These are phyloP conservation scores for Epirrita christyi DNA, from an alignment of 2,888 invertebrate species.

Conservation along the genomic window DNA sequence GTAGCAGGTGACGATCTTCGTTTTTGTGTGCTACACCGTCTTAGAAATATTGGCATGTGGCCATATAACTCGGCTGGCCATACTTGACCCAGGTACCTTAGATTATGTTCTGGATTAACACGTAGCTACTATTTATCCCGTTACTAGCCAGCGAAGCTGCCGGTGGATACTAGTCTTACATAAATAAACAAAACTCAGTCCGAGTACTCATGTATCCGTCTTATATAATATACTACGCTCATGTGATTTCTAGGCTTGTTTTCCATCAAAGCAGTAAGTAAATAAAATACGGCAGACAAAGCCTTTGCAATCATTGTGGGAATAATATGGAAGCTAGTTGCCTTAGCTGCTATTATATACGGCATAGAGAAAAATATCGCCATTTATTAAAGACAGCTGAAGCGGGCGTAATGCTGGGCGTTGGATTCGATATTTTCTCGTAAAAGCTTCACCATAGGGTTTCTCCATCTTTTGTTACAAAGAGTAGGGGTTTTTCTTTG, in stretches of 20 bases:
- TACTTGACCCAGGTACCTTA: too few species aligned
- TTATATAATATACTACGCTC: constrained; percentile 34
- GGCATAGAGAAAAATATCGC: constrained; percentile 60
- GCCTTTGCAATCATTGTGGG: constrained; percentile 57
- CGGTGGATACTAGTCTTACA: too few species aligned
- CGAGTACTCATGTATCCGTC: constrained; percentile 1
- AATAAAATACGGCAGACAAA: constrained; percentile 48
- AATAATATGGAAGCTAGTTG: constrained; percentile 56
- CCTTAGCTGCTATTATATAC: constrained; percentile 53
- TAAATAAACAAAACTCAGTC: too few species aligned
- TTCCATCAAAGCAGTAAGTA: constrained; percentile 50
- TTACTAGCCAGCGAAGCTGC: too few species aligned
- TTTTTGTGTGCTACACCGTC: too few species aligned
- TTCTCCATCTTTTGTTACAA: too few species aligned
- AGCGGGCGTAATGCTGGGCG: constrained; percentile 45
- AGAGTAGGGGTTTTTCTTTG: too few species aligned
- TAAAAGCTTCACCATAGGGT: neutral
- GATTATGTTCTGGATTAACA: too few species aligned
- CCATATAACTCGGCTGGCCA: too few species aligned
- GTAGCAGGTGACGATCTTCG: too few species aligned
- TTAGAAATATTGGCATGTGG: too few species aligned
- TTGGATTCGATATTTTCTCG: constrained; percentile 37
- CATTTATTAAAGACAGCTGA: constrained; percentile 67
- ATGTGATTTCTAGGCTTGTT: constrained; percentile 43
- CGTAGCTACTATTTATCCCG: too few species aligned